Base-by-base conservation (phyloP, 1,140 invertebrate genomes). In the Myzus persicae region DNA sequence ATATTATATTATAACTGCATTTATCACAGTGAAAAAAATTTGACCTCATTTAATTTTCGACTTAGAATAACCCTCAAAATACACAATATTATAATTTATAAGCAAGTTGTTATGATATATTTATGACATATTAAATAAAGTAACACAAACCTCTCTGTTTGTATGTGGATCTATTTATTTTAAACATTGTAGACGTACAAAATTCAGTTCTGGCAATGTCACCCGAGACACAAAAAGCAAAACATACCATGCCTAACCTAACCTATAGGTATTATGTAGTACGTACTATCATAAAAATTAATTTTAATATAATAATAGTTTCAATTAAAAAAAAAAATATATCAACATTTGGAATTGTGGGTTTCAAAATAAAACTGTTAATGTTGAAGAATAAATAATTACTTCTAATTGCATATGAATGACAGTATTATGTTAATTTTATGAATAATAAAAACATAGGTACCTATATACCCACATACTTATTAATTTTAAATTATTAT, bases 1-100 rank as follows among this genome's bases (percentile, higher is more conserved):
- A 46, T 81, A 91, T 44, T 87, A 67, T 81, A 81, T 20, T 46
- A 91, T 1, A 44, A 91, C 44, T 81, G 51, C n/a, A 82, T 82
- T 31, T 67, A 91, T 3, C 26, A 38, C 51, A 44, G 26, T 38
- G 44, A 18, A 82, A 92, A 40, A 31, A 36, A 3, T 40, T n/a
- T 93, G 91, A 85, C 91, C 81, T 24, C 38, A 20, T 88, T 48
- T 44, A 44, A 44, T 85, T 42, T 44, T 14, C 44, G 8, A 44
- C 26, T 44, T 40, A 31, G 4, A 85, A 44, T 44, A 85, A 85
- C 9, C 26, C 2, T 44, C 3, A 85, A 31, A 42, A 44, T 31
- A 42, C 24, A 44, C 24, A 85, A 85, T 31, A 31, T 85, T 44
- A 24, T 44, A 85, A 31, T 31, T 40, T 9, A 42, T 18, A n/a